Conservation (phyloP, 2,113 vertebrate species). For the Antennarius striatus region DNA sequence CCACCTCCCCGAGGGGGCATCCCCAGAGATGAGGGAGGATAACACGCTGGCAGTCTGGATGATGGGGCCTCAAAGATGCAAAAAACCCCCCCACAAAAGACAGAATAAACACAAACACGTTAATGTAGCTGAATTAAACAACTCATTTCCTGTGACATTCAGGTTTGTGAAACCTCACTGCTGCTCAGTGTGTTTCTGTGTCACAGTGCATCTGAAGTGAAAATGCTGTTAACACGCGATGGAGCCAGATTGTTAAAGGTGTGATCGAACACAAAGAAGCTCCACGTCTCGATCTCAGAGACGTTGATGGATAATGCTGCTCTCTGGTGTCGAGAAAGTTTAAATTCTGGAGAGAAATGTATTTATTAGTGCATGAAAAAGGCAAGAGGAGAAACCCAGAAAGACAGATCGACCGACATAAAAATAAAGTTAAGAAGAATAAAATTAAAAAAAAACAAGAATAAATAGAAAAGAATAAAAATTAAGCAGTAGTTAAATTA, state of each 20-base stretch:
- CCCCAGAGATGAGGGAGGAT: conserved; percentile 13
- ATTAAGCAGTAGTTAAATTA: no score
- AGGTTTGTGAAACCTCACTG: background rate
- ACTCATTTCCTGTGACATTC: conserved; percentile 4
- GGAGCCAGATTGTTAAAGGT: background rate
- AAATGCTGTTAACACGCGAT: conserved; percentile 8
- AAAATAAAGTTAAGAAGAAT: no score
- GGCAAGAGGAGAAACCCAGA: no score
- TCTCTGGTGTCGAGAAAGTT: background rate
- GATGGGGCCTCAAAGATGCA: conserved; percentile 16
- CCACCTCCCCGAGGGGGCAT: conserved; percentile 56
- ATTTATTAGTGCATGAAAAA: background rate
- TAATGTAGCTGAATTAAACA: background rate
- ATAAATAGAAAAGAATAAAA: no score
- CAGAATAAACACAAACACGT: background rate
- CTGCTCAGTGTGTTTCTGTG: background rate
- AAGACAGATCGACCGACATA: no score
- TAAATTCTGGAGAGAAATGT: background rate
- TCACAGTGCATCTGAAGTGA: background rate
- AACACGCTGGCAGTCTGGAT: background rate
- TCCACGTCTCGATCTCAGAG: background rate
- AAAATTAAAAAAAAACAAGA: no score
- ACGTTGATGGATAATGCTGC: background rate
- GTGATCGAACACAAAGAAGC: background rate
- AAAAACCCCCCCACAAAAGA: background rate